A percentile compares a stretch with the other conserved stretches of the same genome.
Evolutionary conservation across 2,797 vertebrate species (phyloP).

Genomic region (Esox lucius): DNA sequence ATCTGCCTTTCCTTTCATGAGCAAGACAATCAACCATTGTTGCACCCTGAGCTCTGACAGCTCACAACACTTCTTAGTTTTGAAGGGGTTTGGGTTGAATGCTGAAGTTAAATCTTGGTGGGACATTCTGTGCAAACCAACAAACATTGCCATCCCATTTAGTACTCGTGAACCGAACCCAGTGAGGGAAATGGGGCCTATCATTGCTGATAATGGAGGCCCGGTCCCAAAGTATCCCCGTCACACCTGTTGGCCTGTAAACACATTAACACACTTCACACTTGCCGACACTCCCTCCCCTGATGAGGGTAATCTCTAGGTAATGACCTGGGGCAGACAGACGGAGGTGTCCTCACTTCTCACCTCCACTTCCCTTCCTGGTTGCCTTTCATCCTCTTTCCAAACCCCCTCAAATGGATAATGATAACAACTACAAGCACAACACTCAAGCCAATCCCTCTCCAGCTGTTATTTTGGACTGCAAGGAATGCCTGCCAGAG

Average conservation of each 20-base stretch:
- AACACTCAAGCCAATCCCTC: slow-evolving; percentile 46
- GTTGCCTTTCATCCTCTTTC: slow-evolving; percentile 56
- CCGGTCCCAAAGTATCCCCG: slow-evolving; percentile 33
- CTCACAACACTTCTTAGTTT: no score
- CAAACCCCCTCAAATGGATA: slow-evolving; percentile 62
- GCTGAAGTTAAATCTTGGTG: background rate
- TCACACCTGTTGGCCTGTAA: slow-evolving; percentile 75
- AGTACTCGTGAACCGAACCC: slow-evolving; percentile 27
- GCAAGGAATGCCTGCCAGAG: background rate
- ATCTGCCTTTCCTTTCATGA: background rate
- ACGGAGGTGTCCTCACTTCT: slow-evolving; percentile 50
- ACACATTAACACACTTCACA: slow-evolving; percentile 68
- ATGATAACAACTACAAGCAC: slow-evolving; percentile 76
- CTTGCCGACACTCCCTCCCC: slow-evolving; percentile 25
- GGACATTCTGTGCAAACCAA: no score
- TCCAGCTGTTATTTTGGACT: background rate
- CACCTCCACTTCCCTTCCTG: slow-evolving; percentile 76
- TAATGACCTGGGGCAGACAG: slow-evolving; percentile 26
- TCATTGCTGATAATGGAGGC: slow-evolving; percentile 49
- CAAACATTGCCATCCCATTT: no score
- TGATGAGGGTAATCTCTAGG: slow-evolving; percentile 1
- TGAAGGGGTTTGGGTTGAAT: no score
- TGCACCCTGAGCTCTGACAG: no score
- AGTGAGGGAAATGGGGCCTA: slow-evolving; percentile 26
- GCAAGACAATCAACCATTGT: background rate